Evolutionary conservation across 2,797 vertebrate genomes (phyloP).

Genomic region (Manis javanica): DNA sequence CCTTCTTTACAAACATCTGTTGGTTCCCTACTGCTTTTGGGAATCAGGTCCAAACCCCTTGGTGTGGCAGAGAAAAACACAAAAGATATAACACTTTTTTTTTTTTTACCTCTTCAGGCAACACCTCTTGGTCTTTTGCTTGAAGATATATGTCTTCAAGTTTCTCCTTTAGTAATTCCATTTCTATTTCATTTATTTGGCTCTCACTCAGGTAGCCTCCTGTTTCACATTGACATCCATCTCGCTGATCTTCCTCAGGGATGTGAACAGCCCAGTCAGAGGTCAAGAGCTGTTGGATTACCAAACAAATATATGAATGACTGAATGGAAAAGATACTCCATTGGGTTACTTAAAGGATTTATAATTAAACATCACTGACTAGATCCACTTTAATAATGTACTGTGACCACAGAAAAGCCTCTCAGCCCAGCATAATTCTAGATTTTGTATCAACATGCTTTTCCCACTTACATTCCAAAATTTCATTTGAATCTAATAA

Average conservation of each 20-base stretch:
- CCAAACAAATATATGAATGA: slow-evolving; percentile 15
- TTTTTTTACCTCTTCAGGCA: slow-evolving; percentile 77
- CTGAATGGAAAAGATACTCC: not conserved
- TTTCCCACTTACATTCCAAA: not conserved
- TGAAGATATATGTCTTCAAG: slow-evolving; percentile 85
- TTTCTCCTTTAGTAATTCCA: slow-evolving; percentile 87
- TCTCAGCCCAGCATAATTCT: not conserved
- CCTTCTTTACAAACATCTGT: not conserved
- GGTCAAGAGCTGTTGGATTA: slow-evolving; percentile 85
- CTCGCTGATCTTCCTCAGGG: slow-evolving; percentile 81
- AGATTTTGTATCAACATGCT: not conserved
- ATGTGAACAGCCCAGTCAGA: slow-evolving; percentile 86
- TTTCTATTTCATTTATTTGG: slow-evolving; percentile 87
- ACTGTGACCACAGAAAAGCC: not conserved
- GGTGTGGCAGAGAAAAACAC: not conserved
- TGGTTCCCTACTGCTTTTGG: not conserved
- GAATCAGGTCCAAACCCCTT: not conserved
- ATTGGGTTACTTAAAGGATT: not conserved
- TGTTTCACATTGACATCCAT: slow-evolving; percentile 70
- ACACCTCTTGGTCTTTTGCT: slow-evolving; percentile 75
- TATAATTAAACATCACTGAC: slow-evolving; percentile 4
- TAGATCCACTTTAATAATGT: not conserved
- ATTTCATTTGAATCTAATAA: not conserved
- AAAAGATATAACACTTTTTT: not conserved
- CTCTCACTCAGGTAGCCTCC: slow-evolving; percentile 56